Evolutionary conservation across 1,140 invertebrate genomes (phyloP).

Genomic region (Chironomus tepperi): DNA sequence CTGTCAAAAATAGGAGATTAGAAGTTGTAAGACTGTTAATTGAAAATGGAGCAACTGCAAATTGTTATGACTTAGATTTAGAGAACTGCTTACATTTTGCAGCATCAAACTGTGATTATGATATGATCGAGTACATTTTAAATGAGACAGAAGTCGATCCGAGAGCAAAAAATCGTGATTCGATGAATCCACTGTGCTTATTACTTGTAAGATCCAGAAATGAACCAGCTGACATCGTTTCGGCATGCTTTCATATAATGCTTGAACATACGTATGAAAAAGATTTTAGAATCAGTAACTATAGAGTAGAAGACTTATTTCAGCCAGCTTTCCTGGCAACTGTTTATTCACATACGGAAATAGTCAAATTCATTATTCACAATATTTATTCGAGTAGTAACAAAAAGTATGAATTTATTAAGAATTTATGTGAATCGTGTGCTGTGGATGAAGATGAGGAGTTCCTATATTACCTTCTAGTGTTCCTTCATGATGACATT

Average conservation of each 20-base stretch:
- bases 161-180: neutral
- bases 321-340: neutral
- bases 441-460: neutral
- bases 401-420: constrained; percentile 6
- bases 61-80: neutral
- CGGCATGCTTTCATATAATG: neutral
- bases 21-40: neutral
- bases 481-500: neutral
- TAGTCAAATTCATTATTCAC: neutral
- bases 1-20: neutral
- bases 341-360: neutral
- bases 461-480: neutral
- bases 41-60: neutral
- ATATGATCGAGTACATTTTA: neutral
- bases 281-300: neutral
- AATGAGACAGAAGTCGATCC: constrained; percentile 11
- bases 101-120: neutral
- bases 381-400: constrained; percentile 14
- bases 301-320: neutral
- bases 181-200: neutral
- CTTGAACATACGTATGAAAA: neutral
- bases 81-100: neutral
- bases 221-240: neutral
- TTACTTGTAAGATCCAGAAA: neutral
- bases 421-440: neutral